Percentiles rank a stretch among this genome's conserved stretches.
These are phyloP conservation scores for Bombus pyrosoma DNA, from an alignment of 1,140 invertebrate genomes.

Conservation along the genomic window DNA sequence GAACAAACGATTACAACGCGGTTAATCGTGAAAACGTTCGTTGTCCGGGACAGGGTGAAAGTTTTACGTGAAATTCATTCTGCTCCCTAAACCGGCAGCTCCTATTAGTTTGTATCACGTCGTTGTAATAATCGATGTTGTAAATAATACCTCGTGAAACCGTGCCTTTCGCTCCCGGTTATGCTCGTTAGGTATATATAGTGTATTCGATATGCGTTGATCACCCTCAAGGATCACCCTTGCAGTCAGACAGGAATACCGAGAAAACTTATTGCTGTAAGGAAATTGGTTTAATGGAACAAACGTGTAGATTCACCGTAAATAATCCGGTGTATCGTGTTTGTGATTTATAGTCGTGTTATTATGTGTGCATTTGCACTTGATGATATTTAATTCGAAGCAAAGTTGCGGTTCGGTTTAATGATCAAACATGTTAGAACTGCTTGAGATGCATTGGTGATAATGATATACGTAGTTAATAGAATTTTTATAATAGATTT, in stretches of 20 bases:
- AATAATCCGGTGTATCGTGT: not conserved
- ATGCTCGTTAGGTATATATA: not conserved
- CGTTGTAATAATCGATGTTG: not conserved
- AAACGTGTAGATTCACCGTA: not conserved
- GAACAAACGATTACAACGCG: not conserved
- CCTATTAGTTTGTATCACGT: not conserved
- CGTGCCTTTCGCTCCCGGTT: conserved; percentile 18
- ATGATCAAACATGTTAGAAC: not conserved
- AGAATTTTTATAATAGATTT: not conserved
- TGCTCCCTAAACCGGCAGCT: too few relatives aligned
- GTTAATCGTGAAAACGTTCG: not conserved
- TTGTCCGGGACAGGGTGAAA: not conserved
- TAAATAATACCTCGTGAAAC: conserved; percentile 1
- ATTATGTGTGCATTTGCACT: conserved; percentile 9
- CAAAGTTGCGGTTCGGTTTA: not conserved
- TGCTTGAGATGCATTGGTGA: not conserved
- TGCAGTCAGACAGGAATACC: not conserved
- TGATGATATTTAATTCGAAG: conserved; percentile 14
- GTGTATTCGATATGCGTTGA: not conserved
- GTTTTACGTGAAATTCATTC: not conserved
- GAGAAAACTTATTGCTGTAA: conserved; percentile 7
- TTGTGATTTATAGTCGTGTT: conserved; percentile 5
- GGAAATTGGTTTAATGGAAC: conserved; percentile 23
- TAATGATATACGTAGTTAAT: not conserved
- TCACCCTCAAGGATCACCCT: conserved; percentile 22